Evolutionary conservation across 2,113 vertebrate species (phyloP).

Genomic region (Misgurnus mizolepis): DNA sequence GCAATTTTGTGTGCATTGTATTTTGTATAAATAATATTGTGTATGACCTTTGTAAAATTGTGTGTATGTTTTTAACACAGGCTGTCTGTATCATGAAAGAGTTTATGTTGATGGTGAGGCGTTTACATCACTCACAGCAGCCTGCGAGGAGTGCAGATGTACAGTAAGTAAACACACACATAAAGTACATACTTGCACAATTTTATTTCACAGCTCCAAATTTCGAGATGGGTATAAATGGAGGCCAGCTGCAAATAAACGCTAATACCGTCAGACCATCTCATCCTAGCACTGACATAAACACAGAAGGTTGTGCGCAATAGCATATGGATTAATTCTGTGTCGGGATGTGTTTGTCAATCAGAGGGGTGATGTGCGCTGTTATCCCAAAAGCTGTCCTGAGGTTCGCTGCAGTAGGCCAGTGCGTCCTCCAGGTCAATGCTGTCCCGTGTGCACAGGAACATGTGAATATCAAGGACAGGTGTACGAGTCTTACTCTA

Average conservation of each 20-base stretch:
- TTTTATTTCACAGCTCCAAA: no score
- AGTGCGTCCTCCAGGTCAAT: conserved; percentile 68
- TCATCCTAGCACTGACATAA: no score
- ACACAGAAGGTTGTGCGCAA: no score
- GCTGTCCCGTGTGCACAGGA: conserved; percentile 77
- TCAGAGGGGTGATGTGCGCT: conserved; percentile 77
- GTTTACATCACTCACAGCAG: conserved; percentile 63
- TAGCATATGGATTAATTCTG: conserved; percentile 17
- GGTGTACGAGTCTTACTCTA: conserved; percentile 65
- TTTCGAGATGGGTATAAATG: no score
- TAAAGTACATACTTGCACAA: no score
- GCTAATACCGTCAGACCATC: no score
- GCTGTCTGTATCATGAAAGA: conserved; percentile 75
- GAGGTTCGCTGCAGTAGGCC: conserved; percentile 63
- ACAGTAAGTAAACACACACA: conserved; percentile 63
- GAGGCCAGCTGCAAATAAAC: no score
- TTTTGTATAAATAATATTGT: no score
- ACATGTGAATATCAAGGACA: conserved; percentile 70
- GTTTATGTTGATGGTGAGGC: conserved; percentile 73
- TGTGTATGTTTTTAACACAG: conserved; percentile 57
- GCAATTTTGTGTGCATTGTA: no score
- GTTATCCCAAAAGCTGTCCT: conserved; percentile 64
- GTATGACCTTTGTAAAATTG: background rate
- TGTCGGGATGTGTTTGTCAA: conserved; percentile 43
- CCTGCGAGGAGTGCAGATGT: conserved; percentile 80